phyloP scores from a whole-genome alignment of 2,888 invertebrate genomes.

The Orthosia incerta region DNA sequence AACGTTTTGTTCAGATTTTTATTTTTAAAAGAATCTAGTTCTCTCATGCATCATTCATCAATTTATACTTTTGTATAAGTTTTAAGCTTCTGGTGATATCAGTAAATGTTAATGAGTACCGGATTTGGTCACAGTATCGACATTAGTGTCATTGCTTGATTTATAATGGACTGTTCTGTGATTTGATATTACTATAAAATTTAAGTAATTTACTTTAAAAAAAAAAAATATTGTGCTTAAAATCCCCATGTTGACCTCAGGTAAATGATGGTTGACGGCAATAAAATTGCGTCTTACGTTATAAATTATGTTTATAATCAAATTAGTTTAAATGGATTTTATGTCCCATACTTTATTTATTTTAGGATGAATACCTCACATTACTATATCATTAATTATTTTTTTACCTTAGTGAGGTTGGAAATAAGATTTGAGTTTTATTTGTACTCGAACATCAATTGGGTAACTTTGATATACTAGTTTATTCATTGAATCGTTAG shows the following conservation, averaged over 20 bases:
- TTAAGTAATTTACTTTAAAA: constrained; percentile 63
- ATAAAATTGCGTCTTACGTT: constrained; percentile 48
- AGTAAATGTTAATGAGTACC: constrained; percentile 84
- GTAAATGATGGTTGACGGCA: constrained; percentile 39
- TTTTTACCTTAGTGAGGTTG: neutral
- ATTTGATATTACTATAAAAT: constrained; percentile 68
- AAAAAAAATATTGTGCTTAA: constrained; percentile 69
- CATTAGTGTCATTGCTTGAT: constrained; percentile 84
- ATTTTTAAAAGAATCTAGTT: constrained; percentile 55
- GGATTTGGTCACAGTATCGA: constrained; percentile 78
- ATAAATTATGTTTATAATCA: constrained; percentile 47
- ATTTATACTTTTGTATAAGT: constrained; percentile 81
- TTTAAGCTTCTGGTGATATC: constrained; percentile 86
- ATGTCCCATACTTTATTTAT: constrained; percentile 25
- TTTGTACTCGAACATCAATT: neutral
- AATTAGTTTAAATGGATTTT: constrained; percentile 52
- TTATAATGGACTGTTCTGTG: constrained; percentile 74
- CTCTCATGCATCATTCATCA: constrained; percentile 86
- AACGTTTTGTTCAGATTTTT: constrained; percentile 65
- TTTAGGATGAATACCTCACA: constrained; percentile 2
- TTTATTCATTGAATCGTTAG: neutral
- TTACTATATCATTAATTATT: neutral
- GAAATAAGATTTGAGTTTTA: neutral
- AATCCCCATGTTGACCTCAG: constrained; percentile 45
- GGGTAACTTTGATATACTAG: neutral